Conservation (phyloP, 2,113 vertebrate species). For the Upupa epops region DNA sequence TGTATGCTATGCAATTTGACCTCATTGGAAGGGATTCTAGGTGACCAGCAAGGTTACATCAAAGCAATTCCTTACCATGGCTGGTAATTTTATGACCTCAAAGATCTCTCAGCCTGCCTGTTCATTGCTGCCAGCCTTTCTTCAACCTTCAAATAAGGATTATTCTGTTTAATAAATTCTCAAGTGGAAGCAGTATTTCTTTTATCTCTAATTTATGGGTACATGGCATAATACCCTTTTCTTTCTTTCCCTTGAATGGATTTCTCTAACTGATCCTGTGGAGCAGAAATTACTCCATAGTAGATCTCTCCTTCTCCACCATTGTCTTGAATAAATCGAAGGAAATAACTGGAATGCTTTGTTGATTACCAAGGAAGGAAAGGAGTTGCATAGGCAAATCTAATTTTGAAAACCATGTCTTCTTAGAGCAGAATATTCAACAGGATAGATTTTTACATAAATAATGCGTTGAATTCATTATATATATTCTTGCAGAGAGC, state of each 20-base stretch:
- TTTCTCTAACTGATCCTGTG: background rate
- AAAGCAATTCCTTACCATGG: background rate
- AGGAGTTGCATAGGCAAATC: constrained; percentile 46
- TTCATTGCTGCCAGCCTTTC: background rate
- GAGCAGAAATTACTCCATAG: background rate
- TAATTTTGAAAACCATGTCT: constrained; percentile 43
- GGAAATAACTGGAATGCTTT: background rate
- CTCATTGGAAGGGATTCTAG: background rate
- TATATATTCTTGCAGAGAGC: background rate
- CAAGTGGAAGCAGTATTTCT: background rate
- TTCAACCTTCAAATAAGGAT: background rate
- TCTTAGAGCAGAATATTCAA: constrained; percentile 54
- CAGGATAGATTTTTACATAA: constrained; percentile 64
- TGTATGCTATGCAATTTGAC: background rate
- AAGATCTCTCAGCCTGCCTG: background rate
- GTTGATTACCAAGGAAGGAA: constrained; percentile 31
- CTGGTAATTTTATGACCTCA: background rate
- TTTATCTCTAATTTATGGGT: background rate
- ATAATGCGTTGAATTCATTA: constrained; percentile 57
- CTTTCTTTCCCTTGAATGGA: background rate
- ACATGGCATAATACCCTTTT: background rate
- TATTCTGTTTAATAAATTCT: background rate
- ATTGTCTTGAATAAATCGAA: constrained; percentile 46
- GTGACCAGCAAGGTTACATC: background rate
- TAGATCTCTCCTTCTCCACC: background rate